Conservation (phyloP, 2,888 invertebrate genomes). For the Steinernema scapterisci region DNA sequence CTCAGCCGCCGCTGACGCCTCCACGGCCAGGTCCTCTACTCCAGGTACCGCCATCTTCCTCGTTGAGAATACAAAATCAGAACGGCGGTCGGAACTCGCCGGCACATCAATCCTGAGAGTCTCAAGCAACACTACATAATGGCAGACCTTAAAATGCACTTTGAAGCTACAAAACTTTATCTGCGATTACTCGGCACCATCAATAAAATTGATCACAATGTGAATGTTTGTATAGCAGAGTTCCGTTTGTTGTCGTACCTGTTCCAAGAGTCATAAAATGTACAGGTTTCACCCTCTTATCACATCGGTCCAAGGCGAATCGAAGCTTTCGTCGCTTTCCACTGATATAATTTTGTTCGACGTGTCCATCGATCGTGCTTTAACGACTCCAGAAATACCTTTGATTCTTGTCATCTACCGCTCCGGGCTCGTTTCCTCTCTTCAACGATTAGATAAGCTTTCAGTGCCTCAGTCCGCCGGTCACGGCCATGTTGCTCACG, state of each 20-base stretch:
- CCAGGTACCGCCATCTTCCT: not conserved
- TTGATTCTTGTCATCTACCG: not conserved
- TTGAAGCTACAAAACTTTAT: too few species aligned
- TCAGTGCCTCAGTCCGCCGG: not conserved
- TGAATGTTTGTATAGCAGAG: not conserved
- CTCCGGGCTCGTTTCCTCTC: not conserved
- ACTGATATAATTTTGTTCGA: constrained; percentile 1
- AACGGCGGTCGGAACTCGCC: not conserved
- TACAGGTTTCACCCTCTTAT: not conserved
- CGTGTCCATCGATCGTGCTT: constrained; percentile 1
- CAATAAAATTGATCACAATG: too few species aligned
- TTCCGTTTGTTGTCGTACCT: constrained; percentile 6
- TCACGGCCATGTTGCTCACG: not conserved
- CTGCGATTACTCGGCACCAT: too few species aligned
- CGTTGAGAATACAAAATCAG: constrained; percentile 9
- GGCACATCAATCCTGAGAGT: not conserved
- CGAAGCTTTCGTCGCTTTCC: not conserved
- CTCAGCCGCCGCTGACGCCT: constrained; percentile 33
- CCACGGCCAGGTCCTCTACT: not conserved
- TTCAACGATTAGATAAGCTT: constrained; percentile 9
- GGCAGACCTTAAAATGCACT: too few species aligned
- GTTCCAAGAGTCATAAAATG: constrained; percentile 3
- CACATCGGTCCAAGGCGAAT: not conserved
- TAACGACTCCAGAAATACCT: constrained; percentile 22
- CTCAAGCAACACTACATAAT: not conserved